Evolutionary conservation across 2,888 invertebrate species (phyloP), one percentile per base, ranked within the genome.

Genomic region (Cheilosia soror): DNA sequence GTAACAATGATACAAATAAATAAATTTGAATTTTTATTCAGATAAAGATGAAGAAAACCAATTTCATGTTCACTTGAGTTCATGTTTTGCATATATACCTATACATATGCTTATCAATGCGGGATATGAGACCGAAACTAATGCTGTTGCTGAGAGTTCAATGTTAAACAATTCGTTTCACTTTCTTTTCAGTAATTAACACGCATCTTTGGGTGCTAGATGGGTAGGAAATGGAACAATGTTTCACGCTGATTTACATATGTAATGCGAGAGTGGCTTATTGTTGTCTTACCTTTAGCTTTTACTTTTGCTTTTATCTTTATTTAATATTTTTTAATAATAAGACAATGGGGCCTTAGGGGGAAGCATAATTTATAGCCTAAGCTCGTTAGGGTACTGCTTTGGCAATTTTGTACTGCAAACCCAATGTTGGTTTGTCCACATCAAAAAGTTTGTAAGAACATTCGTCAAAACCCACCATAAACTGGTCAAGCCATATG

Each of bases 141-240:
- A 27, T 5, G 27, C 15, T 51, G 29, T 2, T 69, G 20, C 25
- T 7, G 13, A 15, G 51, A 37, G 76, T 76, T 82, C 76, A 82
- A 82, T 76, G 76, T 55, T 82, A 71, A 33, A 58, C 65, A 44
- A 69, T 69, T 81, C 68, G 81, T 82, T 82, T 82, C 76, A 76
- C 81, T 82, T 82, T 82, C 81, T 82, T 71, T 57, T 42, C 62
- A 57, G 57, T 81, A 63, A 75, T 76, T 65, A 76, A 27, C 76
- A 58, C 76, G 69, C 65, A 69, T 51, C 63, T 76, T 47, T 69
- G 63, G 55, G 40, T 62, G 29, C 57, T 9, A 47, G 27, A 69
- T 49, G 31, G 20, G 7, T 51, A 51, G 60, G 29, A 62, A 71
- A 29, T 37, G 51, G 25, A 51, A 51, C 13, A 7, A 25, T 51